Evolutionary conservation across 1,140 invertebrate species (phyloP), one percentile per base, ranked within the genome.

Genomic region (Papilio glaucus): DNA sequence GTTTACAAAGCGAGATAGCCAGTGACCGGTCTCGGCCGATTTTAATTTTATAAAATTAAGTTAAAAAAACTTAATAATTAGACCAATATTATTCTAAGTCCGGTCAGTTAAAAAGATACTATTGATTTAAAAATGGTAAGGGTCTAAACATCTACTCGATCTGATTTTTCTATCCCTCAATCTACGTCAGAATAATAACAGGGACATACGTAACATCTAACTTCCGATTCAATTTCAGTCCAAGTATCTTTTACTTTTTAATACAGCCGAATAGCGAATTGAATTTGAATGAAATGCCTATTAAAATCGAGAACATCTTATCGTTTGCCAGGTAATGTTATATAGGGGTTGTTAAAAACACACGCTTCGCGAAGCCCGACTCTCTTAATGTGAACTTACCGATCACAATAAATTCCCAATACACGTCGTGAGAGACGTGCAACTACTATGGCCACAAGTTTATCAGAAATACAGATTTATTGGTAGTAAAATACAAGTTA

Each of bases 351-450:
- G 62, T 65, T 65, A 65, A 65, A 65, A 65, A 65, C 33, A 65
- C 33, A 65, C 62, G 62, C 62, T 65, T 18, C 37, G 37, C 33
- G 62, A 65, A 18, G 0, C 15, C 15, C 37, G 33, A 39, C 62
- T 65, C 62, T 65, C 18, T 65, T 65, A 39, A 65, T 65, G 33
- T 37, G 33, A 39, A 65, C 62, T 39, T 65, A 65, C 62, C n/a
- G 62, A 18, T 65, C 62, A 65, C 62, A 65, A 65, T 65, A 65
- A 65, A 65, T 65, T 65, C 62, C 10, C 62, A 65, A 39, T 65
- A 65, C 33, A 65, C 62, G 62, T 65, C 62, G 62, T 18, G 33
- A 15, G 62, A 65, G 26, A 62, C 60, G 60, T 37, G 37, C 60
- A n/a, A 18, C 15, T 61, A 62, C 5, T 4, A 13, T 33, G 13